Evolutionary conservation across 2,797 vertebrate species (phyloP), one percentile per base, ranked within the genome.

Genomic region (Amazonetta brasiliensis): DNA sequence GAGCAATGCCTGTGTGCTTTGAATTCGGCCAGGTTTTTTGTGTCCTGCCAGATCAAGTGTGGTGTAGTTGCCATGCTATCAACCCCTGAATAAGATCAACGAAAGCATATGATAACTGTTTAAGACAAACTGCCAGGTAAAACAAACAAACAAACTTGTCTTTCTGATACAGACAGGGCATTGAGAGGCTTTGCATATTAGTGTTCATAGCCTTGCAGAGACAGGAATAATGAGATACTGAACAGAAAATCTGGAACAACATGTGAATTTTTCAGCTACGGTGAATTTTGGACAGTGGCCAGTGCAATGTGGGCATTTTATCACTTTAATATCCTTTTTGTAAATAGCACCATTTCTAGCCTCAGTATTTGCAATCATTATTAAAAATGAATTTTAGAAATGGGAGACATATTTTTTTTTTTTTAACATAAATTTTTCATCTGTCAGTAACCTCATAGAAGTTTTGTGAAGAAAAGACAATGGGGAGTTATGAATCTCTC

Each of bases 81-180:
- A 87, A 44, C 7, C 21, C 28, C 7, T 43, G 44, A 56, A 35
- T 59, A 41, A n/a, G 14, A 84, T 58, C 64, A 71, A 19, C 35
- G 56, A 72, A 66, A 19, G 13, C 3, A 2, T 55, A 9, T 39
- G 21, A 12, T 55, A 81, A 39, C 16, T 43, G 10, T 23, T 15
- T 75, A 30, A 79, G 75, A 67, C 4, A 73, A 68, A 55, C 39
- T 12, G 18, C 41, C 18, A 46, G 33, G 15, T 59, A 37, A 54
- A 48, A 48, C 46, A 48, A 48, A 48, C 46, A 33, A 67, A 48
- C 54, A 6, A 0, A 0, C 7, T 41, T 1, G 0, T 22, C 85
- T 88, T 83, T 77, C n/a, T 2, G 6, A 1, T 68, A n/a, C 9
- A n/a, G 10, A 2, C 6, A 39, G 23, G 9, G 35, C 46, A 41